These are phyloP conservation scores for Enteromius treurensis DNA, from an alignment of 2,797 vertebrate species.

Conservation along the genomic window DNA sequence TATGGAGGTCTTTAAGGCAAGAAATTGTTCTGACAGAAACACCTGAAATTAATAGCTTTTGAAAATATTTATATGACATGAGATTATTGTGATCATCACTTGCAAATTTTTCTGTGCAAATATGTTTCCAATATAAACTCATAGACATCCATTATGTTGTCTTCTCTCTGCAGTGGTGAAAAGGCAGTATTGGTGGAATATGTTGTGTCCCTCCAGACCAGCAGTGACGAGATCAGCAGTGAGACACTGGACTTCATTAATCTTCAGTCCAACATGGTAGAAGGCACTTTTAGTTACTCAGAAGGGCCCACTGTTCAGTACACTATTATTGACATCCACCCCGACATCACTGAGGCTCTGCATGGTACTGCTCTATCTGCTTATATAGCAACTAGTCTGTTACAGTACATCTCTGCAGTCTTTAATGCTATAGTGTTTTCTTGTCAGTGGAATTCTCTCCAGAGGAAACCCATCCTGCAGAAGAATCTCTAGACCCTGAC, in stretches of 20 bases:
- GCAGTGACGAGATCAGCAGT: constrained; percentile 77
- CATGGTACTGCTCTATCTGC: constrained; percentile 56
- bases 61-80: background rate
- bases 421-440: constrained; percentile 1
- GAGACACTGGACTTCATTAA: constrained; percentile 89
- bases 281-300: constrained; percentile 80
- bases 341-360: constrained; percentile 78
- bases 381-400: background rate
- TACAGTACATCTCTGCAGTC: background rate
- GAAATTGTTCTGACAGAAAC: background rate
- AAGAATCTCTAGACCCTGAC: constrained; percentile 3
- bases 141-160: background rate
- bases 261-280: constrained; percentile 90
- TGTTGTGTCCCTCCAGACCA: constrained; percentile 84
- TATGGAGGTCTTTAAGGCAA: background rate
- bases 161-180: constrained; percentile 61
- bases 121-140: background rate
- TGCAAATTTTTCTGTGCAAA: background rate
- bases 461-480: constrained; percentile 14
- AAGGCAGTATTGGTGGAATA: constrained; percentile 84
- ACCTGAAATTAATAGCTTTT: background rate
- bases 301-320: constrained; percentile 82
- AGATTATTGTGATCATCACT: background rate
- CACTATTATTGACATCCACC: constrained; percentile 80
- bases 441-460: constrained; percentile 31